A percentile compares a stretch with the other conserved stretches of the same genome.
Evolutionary conservation across 92 coral and sea anemone species (phyloP).

Genomic region (Porites divaricata): DNA sequence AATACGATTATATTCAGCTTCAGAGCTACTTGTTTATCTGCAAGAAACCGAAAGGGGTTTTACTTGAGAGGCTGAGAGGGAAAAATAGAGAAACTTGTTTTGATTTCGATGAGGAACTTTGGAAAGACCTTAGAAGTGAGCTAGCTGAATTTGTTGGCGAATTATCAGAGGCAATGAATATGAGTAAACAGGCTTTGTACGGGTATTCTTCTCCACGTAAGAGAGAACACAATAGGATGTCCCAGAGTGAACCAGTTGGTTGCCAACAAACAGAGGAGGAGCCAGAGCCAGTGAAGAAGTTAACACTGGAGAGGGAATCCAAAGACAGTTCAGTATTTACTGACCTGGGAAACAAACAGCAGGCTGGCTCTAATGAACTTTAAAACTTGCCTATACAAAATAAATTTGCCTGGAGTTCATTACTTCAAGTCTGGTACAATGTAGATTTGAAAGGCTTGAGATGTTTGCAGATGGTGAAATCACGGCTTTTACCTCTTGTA

Average conservation of each 20-base stretch:
- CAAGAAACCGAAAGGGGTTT: slow-evolving; percentile 74
- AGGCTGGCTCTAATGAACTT: neutral
- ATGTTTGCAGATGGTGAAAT: too few relatives aligned
- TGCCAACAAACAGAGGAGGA: slow-evolving; percentile 19
- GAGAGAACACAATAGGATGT: slow-evolving; percentile 8
- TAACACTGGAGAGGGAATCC: slow-evolving; percentile 12
- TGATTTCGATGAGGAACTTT: slow-evolving; percentile 73
- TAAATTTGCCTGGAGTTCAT: too few relatives aligned
- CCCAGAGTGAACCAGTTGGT: neutral
- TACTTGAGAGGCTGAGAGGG: slow-evolving; percentile 83
- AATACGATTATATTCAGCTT: slow-evolving; percentile 88
- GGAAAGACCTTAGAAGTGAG: slow-evolving; percentile 85
- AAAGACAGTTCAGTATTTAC: neutral
- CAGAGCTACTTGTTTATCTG: slow-evolving; percentile 89
- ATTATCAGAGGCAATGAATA: slow-evolving; percentile 58
- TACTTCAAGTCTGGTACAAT: too few relatives aligned
- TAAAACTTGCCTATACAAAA: neutral
- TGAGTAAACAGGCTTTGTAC: slow-evolving; percentile 66
- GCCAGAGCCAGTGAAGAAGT: slow-evolving; percentile 29
- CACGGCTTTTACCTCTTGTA: too few relatives aligned
- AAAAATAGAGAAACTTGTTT: slow-evolving; percentile 77
- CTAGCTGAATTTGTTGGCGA: slow-evolving; percentile 82
- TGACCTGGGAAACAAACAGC: neutral
- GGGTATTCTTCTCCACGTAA: slow-evolving; percentile 37
- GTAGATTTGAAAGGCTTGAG: too few relatives aligned